phyloP scores from a whole-genome alignment of 2,797 vertebrate genomes.

The Acanthurus leucopareius region DNA sequence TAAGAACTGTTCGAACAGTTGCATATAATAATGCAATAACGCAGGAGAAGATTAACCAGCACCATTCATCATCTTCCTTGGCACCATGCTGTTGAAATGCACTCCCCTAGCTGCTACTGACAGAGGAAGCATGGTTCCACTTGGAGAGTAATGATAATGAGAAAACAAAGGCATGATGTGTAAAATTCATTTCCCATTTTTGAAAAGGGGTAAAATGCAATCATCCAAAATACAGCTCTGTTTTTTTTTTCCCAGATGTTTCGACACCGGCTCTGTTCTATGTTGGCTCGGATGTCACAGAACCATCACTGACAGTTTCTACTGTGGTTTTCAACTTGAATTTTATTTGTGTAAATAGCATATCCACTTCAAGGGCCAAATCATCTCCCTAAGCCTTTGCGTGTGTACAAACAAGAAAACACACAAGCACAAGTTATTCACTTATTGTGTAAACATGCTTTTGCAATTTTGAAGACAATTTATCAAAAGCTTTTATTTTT shows the following conservation, averaged over 20 bases:
- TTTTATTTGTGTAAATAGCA: slow-evolving; percentile 1
- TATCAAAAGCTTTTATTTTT: background rate
- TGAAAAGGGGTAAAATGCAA: slow-evolving; percentile 46
- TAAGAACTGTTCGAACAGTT: slow-evolving; percentile 55
- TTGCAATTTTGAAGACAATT: background rate
- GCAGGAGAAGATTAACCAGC: slow-evolving; percentile 54
- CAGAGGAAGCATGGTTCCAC: slow-evolving; percentile 54
- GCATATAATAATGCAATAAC: slow-evolving; percentile 49
- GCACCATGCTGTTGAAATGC: slow-evolving; percentile 46
- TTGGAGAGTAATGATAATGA: slow-evolving; percentile 67
- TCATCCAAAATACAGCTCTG: slow-evolving; percentile 25
- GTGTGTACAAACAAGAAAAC: background rate
- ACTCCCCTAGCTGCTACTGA: slow-evolving; percentile 30
- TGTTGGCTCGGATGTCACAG: background rate
- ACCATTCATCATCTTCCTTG: slow-evolving; percentile 69
- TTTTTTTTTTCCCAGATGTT: background rate
- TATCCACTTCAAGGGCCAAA: background rate
- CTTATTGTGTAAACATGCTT: background rate
- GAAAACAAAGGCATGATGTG: slow-evolving; percentile 62
- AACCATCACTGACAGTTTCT: slow-evolving; percentile 9
- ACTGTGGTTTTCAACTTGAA: slow-evolving; percentile 15
- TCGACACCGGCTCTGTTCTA: background rate
- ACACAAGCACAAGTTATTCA: background rate
- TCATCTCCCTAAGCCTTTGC: background rate
- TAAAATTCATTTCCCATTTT: slow-evolving; percentile 58